Conservation (phyloP, 2,888 invertebrate species). For the Mystacides longicornis region DNA sequence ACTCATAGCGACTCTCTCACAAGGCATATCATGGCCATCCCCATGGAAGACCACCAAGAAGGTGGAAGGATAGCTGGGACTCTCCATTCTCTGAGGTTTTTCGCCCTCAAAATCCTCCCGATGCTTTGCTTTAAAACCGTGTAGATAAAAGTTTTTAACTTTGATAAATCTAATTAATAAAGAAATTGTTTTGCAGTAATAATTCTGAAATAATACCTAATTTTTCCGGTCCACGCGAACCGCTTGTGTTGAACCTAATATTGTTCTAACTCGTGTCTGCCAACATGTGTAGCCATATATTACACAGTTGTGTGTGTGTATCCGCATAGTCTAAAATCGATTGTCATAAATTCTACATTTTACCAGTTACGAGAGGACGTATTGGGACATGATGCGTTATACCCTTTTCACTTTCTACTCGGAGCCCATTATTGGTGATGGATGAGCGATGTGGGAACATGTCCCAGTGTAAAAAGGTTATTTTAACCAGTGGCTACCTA, state of each 20-base stretch:
- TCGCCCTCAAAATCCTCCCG: too few relatives aligned
- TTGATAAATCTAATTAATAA: too few relatives aligned
- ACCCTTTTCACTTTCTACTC: constrained; percentile 5
- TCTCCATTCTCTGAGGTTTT: too few relatives aligned
- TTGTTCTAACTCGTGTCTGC: background rate
- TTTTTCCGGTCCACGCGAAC: background rate
- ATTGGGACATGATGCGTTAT: background rate
- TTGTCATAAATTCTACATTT: constrained; percentile 1
- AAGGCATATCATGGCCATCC: too few relatives aligned
- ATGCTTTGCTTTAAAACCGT: too few relatives aligned
- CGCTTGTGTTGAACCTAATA: background rate
- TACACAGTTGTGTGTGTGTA: background rate
- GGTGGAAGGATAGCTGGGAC: too few relatives aligned
- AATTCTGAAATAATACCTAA: background rate
- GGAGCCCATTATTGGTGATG: constrained; percentile 24
- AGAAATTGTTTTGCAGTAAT: background rate
- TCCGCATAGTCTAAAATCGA: background rate
- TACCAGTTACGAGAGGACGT: background rate
- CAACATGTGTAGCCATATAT: background rate
- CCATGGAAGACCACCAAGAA: too few relatives aligned
- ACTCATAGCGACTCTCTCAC: too few relatives aligned
- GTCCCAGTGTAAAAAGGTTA: background rate
- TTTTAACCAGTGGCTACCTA: background rate
- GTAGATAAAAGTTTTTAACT: too few relatives aligned
- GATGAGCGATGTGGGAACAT: constrained; percentile 23